These are phyloP conservation scores for Crematogaster levior DNA, from an alignment of 2,888 invertebrate genomes.

Conservation along the genomic window DNA sequence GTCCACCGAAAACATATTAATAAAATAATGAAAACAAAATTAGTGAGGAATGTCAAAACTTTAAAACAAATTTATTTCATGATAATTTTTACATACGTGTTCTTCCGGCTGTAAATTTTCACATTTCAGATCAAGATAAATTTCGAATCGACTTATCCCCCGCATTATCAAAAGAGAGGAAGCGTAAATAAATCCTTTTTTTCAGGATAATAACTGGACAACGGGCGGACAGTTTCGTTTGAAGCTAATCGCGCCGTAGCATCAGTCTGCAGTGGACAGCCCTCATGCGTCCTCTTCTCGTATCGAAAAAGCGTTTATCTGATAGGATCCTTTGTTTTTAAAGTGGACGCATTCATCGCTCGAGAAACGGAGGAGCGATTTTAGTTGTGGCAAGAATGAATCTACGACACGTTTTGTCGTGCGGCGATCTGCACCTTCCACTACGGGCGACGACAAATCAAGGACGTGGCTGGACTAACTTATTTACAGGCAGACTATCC, in stretches of 20 bases:
- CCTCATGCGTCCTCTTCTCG: constrained; percentile 81
- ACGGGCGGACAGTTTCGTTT: constrained; percentile 75
- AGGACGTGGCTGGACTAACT: constrained; percentile 36
- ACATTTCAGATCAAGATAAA: background rate
- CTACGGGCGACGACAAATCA: constrained; percentile 25
- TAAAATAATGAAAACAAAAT: background rate
- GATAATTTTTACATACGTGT: background rate
- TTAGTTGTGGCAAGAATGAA: constrained; percentile 48
- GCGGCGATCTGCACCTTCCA: constrained; percentile 33
- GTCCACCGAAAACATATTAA: background rate
- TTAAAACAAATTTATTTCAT: background rate
- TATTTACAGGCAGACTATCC: constrained; percentile 28
- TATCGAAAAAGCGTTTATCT: constrained; percentile 84
- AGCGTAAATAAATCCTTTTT: constrained; percentile 58
- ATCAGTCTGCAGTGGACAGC: constrained; percentile 85
- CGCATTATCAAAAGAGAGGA: background rate
- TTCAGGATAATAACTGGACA: constrained; percentile 75
- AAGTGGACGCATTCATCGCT: constrained; percentile 83
- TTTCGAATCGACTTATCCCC: background rate
- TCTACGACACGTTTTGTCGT: constrained; percentile 56
- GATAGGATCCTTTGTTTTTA: constrained; percentile 84
- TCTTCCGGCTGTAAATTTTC: background rate
- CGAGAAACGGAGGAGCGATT: constrained; percentile 73
- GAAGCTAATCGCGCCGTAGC: constrained; percentile 84
- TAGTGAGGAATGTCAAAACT: background rate